Conservation (phyloP, 2,797 vertebrate genomes). For the Acestrorhynchus altus region DNA sequence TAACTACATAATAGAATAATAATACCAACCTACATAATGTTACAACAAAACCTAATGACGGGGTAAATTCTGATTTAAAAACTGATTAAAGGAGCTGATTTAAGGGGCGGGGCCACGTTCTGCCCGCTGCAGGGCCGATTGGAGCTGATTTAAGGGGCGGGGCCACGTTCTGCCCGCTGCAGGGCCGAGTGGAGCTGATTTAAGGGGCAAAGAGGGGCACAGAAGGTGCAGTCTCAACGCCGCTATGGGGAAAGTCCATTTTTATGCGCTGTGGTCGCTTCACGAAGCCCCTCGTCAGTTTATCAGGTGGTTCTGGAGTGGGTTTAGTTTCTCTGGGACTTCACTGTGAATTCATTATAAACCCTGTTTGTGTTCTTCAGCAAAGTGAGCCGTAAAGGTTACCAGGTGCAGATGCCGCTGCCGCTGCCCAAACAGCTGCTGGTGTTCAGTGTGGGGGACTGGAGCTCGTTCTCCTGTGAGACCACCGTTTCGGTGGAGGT, state of each 20-base stretch:
- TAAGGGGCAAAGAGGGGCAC: too few species aligned
- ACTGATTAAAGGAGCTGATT: too few species aligned
- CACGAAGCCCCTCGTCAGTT: constrained; percentile 82
- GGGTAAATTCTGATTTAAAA: too few species aligned
- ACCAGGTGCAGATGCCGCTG: constrained; percentile 83
- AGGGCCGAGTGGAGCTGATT: neutral
- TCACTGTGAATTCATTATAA: too few species aligned
- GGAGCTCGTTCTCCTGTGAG: constrained; percentile 73
- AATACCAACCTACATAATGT: too few species aligned
- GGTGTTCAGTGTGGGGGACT: constrained; percentile 86
- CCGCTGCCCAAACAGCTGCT: constrained; percentile 84
- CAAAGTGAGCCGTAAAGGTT: constrained; percentile 77
- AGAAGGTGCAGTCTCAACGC: too few species aligned
- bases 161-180: neutral
- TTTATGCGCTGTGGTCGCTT: constrained; percentile 84
- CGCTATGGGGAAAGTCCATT: constrained; percentile 71
- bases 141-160: neutral
- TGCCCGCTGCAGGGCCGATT: neutral
- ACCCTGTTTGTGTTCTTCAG: constrained; percentile 66
- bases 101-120: neutral
- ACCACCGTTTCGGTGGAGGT: constrained; percentile 76
- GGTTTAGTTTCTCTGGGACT: too few species aligned
- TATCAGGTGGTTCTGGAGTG: constrained; percentile 81
- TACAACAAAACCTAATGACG: too few species aligned
- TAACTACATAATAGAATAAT: too few species aligned